A percentile compares a stretch with the other conserved stretches of the same genome.
phyloP scores from a whole-genome alignment of 1,140 invertebrate genomes.

The Leucophenga varia region DNA sequence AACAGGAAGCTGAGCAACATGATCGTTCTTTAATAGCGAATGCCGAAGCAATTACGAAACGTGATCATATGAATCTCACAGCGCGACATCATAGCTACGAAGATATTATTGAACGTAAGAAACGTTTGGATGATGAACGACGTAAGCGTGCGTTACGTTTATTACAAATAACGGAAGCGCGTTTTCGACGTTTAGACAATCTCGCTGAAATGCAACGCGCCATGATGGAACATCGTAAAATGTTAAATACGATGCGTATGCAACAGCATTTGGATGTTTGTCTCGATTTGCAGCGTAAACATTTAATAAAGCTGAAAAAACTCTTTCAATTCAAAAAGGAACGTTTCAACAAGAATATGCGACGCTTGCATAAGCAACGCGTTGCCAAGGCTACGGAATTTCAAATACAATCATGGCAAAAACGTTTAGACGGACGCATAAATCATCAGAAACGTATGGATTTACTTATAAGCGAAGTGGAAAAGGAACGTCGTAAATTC shows the following conservation, averaged over 20 bases:
- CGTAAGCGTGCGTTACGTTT: slow-evolving; percentile 27
- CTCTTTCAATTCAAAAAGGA: slow-evolving; percentile 48
- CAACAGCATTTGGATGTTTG: slow-evolving; percentile 28
- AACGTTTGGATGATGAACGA: slow-evolving; percentile 20
- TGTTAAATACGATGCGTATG: slow-evolving; percentile 37
- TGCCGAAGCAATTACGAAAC: slow-evolving; percentile 39
- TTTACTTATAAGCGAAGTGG: slow-evolving; percentile 24
- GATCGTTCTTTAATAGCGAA: slow-evolving; percentile 42
- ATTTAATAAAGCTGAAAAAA: slow-evolving; percentile 46
- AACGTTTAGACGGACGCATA: slow-evolving; percentile 39
- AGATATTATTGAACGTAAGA: slow-evolving; percentile 33
- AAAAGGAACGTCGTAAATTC: slow-evolving; percentile 25
- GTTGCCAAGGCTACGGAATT: slow-evolving; percentile 21
- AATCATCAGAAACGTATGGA: slow-evolving; percentile 32
- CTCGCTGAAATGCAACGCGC: slow-evolving; percentile 27
- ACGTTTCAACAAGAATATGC: slow-evolving; percentile 40
- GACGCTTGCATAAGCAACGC: slow-evolving; percentile 23
- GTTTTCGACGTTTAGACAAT: slow-evolving; percentile 29
- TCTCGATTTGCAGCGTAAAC: slow-evolving; percentile 40
- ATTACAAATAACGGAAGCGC: slow-evolving; percentile 27
- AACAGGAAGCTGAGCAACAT: slow-evolving; percentile 38
- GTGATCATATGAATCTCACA: slow-evolving; percentile 32
- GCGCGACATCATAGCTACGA: slow-evolving; percentile 30
- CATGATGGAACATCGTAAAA: slow-evolving; percentile 35
- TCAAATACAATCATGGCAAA: slow-evolving; percentile 38